Evolutionary conservation across 2,888 invertebrate species (phyloP), one percentile per base, ranked within the genome.

Genomic region (Ferrisia virgata): DNA sequence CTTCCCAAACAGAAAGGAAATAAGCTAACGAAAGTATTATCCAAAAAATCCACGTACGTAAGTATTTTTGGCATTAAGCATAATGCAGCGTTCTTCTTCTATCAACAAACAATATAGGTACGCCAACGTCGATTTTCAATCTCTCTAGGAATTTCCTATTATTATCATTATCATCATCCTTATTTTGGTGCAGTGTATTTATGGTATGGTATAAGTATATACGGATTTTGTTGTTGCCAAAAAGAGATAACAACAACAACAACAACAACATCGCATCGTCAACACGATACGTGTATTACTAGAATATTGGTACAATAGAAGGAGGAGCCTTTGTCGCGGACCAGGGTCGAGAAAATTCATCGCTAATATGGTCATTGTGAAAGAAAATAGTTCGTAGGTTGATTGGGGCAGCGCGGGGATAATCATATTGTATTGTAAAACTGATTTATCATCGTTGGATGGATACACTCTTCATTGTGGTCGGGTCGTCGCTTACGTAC

Each of bases 361-460:
- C 53, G 53, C 64, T 64, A 64, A 64, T 64, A 28, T 28, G 64
- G 64, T 64, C 64, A 64, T 64, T 28, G 64, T 64, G 11, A 53
- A 43, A n/a, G n/a, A 43, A 22, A 53, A 18, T 18, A 2, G 4
- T 15, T 18, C 15, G 28, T 31, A 13, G 13, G 64, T 64, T 5
- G 28, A 13, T 64, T 2, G 39, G 39, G 39, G 5, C 11, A 39
- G 11, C 64, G 64, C 28, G 9, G 18, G 28, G 25, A 64, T 64
- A 64, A 64, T 64, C 64, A 64, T 13, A 64, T 64, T 64, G 28
- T 13, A 64, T 64, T 64, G 28, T 64, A 64, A 64, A 64, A 64
- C 64, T 64, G 64, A 64, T 64, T 64, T 64, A 64, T 64, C 64
- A 64, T 64, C 64, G 64, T 64, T 64, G 13, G 28, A 64, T 28